Percentiles rank a stretch among this genome's conserved stretches.
Conservation (phyloP, 2,888 invertebrate genomes). For the Tortricodes alternella region DNA sequence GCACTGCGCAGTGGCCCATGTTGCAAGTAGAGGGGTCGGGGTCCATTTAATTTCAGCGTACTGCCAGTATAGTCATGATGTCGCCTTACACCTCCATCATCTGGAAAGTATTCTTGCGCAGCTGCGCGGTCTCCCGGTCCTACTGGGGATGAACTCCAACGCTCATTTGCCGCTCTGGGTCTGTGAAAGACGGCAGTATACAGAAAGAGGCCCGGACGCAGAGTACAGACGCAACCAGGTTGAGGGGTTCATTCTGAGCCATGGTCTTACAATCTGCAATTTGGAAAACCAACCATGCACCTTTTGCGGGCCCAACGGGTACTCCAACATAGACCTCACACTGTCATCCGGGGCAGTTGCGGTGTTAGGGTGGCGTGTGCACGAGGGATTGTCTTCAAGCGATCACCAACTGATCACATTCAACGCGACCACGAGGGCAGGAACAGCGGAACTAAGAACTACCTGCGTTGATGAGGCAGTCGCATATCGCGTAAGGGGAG, state of each 20-base stretch:
- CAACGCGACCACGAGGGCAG: too few relatives aligned
- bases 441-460: too few relatives aligned
- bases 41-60: constrained; percentile 35
- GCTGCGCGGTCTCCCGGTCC: constrained; percentile 2
- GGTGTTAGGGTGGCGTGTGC: too few relatives aligned
- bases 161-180: not conserved
- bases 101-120: constrained; percentile 25
- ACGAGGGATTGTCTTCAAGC: too few relatives aligned
- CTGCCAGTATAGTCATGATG: constrained; percentile 35
- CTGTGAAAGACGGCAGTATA: not conserved
- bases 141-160: constrained; percentile 23
- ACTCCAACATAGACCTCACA: not conserved
- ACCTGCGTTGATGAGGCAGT: too few relatives aligned
- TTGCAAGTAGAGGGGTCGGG: not conserved
- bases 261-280: not conserved
- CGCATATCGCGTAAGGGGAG: too few relatives aligned
- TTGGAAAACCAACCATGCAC: not conserved
- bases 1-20: constrained; percentile 33
- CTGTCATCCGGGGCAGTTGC: not conserved
- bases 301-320: not conserved
- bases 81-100: constrained; percentile 32
- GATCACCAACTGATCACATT: too few relatives aligned
- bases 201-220: not conserved
- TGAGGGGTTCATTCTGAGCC: not conserved
- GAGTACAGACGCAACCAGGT: not conserved